Evolutionary conservation across 1,140 invertebrate genomes (phyloP), one percentile per base, ranked within the genome.

Genomic region (Drosophila lacteicornis): DNA sequence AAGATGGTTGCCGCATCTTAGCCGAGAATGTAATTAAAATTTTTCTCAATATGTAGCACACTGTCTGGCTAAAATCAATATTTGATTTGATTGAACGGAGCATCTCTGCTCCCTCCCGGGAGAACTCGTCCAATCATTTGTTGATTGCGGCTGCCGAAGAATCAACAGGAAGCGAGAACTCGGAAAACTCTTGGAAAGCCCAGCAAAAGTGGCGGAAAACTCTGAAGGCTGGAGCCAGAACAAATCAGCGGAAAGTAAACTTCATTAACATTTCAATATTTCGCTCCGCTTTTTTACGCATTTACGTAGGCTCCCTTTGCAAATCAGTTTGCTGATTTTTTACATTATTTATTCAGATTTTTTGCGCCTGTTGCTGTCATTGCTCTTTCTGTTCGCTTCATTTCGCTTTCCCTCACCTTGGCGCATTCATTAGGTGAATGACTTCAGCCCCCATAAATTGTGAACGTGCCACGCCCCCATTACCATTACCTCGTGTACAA

Each of bases 191-290:
- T 19, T 27, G 61, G 42, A 22, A 61, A 71, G 57, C 57, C 43
- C 36, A 40, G 17, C 43, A 42, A 40, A 25, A 51, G 56, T 46
- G n/a, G 50, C 25, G 40, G 15, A 58, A 62, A 58, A 79, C 58
- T 61, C 63, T 69, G 71, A 30, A 63, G 40, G 65, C 65, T 79
- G 51, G 57, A 67, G 59, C 60, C 60, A 74, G 79, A 79, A 65
- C 78, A 90, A 88, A 88, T 88, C 84, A 88, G 66, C 83, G 80
- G 74, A 88, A 88, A 79, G 85, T 76, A 88, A 88, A 88, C 85
- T 90, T 88, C 81, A 85, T 88, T 83, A 88, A 80, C 85, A 88
- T 88, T 90, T 88, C 81, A 88, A 88, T 88, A 88, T 84, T 88
- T 80, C 56, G 27, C 50, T 58, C 46, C 33, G 11, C 8, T 36